Base-by-base conservation (phyloP, 2,888 invertebrate genomes). In the Neria commutata region DNA sequence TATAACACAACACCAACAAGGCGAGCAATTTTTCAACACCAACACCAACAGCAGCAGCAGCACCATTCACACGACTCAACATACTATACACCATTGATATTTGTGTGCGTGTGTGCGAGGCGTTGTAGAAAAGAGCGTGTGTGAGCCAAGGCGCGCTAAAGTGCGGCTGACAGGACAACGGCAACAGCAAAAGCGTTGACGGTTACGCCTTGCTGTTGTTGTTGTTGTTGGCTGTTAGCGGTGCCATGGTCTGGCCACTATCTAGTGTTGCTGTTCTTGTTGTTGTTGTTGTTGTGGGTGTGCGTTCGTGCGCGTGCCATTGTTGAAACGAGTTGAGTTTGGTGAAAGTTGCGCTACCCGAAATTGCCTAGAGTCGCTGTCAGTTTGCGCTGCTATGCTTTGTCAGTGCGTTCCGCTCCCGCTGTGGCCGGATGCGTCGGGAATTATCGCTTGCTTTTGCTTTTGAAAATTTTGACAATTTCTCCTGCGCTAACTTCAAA, bases 121-220 rank as follows among this genome's bases (percentile, higher is more conserved):
- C 17, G 37, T 51, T 51, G 57, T 57, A 29, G 47, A 52, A 49
- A 48, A 21, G n/a, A 16, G 19, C 5, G 53, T 45, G 21, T 14
- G 42, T 46, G 16, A 11, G 45, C 34, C 17, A 48, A 24, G 25
- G 46, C n/a, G 29, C 26, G 48, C 26, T 11, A 48, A 48, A 48
- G 25, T 48, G 48, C 48, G 48, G 48, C 48, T 26, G 57, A 47
- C 45, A 24, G 49, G 26, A 52, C 56, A 57, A 57, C 47, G 51
- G 19, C 51, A 57, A 57, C 47, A 45, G 19, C 51, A 51, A 56
- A 56, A 26, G 45, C 45, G 51, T 56, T 56, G 46, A 24, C 50
- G 37, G 5, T 16, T 2, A 47, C 34, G 8, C 19, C 33, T 21
- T 37, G 37, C 4, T 11, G 29, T 5, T 11, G 29, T 5, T 29